phyloP scores from a whole-genome alignment of 2,113 vertebrate genomes.

The Mola mola region DNA sequence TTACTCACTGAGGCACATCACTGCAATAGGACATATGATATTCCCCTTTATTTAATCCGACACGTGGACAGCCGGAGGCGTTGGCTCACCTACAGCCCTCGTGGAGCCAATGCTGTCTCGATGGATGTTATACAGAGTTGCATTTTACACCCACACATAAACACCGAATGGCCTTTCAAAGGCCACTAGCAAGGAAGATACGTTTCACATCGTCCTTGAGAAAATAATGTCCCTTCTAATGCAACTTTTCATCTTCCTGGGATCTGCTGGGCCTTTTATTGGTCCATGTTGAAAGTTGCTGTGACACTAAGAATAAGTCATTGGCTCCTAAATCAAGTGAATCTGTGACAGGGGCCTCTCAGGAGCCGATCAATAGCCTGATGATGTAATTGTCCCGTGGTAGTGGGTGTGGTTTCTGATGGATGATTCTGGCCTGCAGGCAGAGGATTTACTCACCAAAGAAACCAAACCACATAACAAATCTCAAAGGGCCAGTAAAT shows the following conservation, averaged over 20 bases:
- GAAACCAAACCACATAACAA: constrained; percentile 38
- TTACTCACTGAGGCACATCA: constrained; percentile 12
- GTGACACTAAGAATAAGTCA: constrained; percentile 61
- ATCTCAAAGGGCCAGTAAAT: constrained; percentile 36
- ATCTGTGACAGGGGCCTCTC: constrained; percentile 39
- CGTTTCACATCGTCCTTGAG: constrained; percentile 52
- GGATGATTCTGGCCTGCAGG: constrained; percentile 26
- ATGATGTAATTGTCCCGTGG: constrained; percentile 72
- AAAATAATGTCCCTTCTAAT: constrained; percentile 58
- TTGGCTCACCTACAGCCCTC: constrained; percentile 19
- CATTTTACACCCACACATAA: constrained; percentile 6
- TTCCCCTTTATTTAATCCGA: constrained; percentile 20
- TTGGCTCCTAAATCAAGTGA: constrained; percentile 59
- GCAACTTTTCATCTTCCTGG: constrained; percentile 34
- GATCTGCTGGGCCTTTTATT: constrained; percentile 47
- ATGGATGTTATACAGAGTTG: constrained; percentile 1
- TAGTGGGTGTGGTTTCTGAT: constrained; percentile 52
- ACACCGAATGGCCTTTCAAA: constrained; percentile 9
- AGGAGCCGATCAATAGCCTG: constrained; percentile 69
- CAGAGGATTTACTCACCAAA: constrained; percentile 34
- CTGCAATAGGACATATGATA: constrained; percentile 10
- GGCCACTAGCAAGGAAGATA: not conserved
- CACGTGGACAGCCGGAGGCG: constrained; percentile 1
- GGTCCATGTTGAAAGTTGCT: constrained; percentile 44
- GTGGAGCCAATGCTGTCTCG: not conserved